Evolutionary conservation across 2,888 invertebrate species (phyloP), one percentile per base, ranked within the genome.

Genomic region (Nineta flava): DNA sequence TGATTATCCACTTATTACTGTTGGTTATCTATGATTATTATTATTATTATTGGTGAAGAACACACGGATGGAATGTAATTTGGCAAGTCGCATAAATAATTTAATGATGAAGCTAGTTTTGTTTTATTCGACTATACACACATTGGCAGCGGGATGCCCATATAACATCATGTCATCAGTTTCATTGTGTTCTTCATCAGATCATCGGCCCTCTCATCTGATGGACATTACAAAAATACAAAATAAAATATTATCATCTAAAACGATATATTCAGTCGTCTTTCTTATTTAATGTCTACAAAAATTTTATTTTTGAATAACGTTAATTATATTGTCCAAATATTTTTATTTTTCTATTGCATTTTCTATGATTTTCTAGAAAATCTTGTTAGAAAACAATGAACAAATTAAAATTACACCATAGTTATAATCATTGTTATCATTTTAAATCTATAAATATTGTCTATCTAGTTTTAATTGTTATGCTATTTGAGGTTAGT

Each of bases 1-100:
- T 7, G 26, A 26, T 26, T 26, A 26, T 26, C 26, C 4, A 26
- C n/a, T n/a, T n/a, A n/a, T n/a, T n/a, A n/a, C 26, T 26, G 26
- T 26, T 26, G 4, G 26, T 5, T 26, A 7, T 26, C 26, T 26
- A 26, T 26, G 26, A 26, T 26, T 26, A 26, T 26, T 26, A 26
- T 26, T 26, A 26, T 26, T 26, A 19, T 26, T 26, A 26, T 26
- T 26, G 26, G 26, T 26, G 26, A 26, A 26, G 26, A 26, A 26
- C 26, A 26, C 26, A 26, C 26, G 26, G 19, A 17, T 21, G 44
- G 44, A 44, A 44, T 44, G 44, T 26, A 44, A 44, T 44, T 44
- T 44, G 44, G 44, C 44, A 19, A 44, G 44, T 44, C 44, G 44
- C 44, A 44, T 44, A 44, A 44, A 44, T 44, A 38, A 38, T 38